phyloP scores from a whole-genome alignment of 2,113 vertebrate genomes.

The Ranitomeya variabilis region DNA sequence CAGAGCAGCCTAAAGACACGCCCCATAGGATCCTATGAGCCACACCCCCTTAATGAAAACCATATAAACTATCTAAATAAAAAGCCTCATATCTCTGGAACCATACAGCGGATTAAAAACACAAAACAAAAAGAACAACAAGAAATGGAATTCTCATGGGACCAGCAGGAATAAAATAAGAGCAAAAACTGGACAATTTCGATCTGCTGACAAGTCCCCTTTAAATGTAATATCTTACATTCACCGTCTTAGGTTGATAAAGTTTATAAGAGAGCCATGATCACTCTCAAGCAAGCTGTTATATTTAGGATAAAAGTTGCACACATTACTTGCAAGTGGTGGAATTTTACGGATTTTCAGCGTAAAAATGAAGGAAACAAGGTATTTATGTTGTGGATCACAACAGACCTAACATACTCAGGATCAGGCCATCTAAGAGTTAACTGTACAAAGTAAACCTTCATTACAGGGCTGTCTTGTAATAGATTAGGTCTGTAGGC shows the following conservation, averaged over 20 bases:
- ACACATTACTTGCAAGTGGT: not conserved
- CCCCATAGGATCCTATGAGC: too few relatives aligned
- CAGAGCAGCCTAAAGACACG: too few relatives aligned
- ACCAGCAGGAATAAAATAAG: too few relatives aligned
- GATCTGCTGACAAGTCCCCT: not conserved
- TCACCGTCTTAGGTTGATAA: not conserved
- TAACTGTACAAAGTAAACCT: conserved; percentile 29
- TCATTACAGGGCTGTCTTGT: conserved; percentile 51
- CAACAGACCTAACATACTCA: not conserved
- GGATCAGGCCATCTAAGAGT: not conserved
- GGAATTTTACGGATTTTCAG: not conserved
- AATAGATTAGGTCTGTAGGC: conserved; percentile 48
- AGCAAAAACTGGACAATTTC: too few relatives aligned
- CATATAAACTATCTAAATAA: too few relatives aligned
- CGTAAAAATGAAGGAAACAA: not conserved
- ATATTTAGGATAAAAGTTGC: not conserved
- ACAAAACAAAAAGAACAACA: too few relatives aligned
- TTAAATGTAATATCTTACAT: not conserved
- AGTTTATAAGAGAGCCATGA: not conserved
- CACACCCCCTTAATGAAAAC: too few relatives aligned
- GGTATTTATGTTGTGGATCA: not conserved
- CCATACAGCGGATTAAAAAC: too few relatives aligned
- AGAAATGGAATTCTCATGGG: too few relatives aligned
- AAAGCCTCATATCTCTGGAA: too few relatives aligned
- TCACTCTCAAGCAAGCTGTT: not conserved